Conservation (phyloP, 1,140 invertebrate genomes). For the Drosophila gunungcola region DNA sequence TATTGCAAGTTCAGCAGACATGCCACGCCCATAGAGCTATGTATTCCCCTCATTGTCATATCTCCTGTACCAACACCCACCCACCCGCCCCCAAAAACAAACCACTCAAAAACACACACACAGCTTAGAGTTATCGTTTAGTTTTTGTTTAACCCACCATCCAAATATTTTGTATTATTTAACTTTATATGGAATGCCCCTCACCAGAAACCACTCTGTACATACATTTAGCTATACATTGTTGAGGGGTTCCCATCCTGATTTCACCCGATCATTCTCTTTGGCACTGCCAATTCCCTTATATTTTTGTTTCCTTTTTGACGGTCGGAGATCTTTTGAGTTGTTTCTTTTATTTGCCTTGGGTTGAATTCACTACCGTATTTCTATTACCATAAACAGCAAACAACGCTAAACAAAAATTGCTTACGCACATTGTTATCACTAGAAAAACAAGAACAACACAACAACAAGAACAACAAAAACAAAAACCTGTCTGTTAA, state of each 20-base stretch:
- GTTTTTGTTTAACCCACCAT: conserved; percentile 11
- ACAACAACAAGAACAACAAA: conserved; percentile 26
- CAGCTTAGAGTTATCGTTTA: conserved; percentile 17
- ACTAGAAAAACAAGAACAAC: conserved; percentile 40
- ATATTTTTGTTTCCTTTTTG: neutral
- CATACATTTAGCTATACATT: conserved; percentile 38
- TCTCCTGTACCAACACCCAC: neutral
- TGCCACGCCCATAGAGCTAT: conserved; percentile 21
- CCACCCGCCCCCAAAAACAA: neutral
- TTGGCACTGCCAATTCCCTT: conserved; percentile 33
- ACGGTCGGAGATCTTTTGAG: conserved; percentile 20
- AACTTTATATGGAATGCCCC: conserved; percentile 21
- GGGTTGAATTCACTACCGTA: conserved; percentile 16
- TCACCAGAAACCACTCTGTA: conserved; percentile 28
- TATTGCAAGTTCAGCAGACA: conserved; percentile 35
- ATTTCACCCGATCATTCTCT: conserved; percentile 17
- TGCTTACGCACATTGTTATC: conserved; percentile 59
- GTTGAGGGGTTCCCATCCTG: conserved; percentile 14
- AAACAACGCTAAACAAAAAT: conserved; percentile 37
- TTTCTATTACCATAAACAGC: conserved; percentile 28
- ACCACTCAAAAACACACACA: conserved; percentile 9
- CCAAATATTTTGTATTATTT: conserved; percentile 16
- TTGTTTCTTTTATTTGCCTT: conserved; percentile 27
- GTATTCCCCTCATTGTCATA: conserved; percentile 1
- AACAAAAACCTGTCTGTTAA: conserved; percentile 50